phyloP scores from a whole-genome alignment of 2,888 invertebrate species.

The Pantelozetes paolii region DNA sequence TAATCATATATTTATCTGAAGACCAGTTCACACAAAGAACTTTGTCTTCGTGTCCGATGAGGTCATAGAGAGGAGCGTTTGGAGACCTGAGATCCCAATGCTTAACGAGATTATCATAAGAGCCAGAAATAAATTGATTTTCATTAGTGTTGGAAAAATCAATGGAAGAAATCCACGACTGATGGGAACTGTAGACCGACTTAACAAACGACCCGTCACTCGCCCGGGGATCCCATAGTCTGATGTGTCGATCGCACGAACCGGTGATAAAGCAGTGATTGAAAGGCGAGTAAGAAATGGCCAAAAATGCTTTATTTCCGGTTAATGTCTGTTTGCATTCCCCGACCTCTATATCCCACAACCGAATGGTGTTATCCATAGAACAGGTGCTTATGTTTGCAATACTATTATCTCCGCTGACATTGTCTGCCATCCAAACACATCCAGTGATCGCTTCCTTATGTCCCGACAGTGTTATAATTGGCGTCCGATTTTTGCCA shows the following conservation, averaged over 20 bases:
- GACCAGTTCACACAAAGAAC: constrained; percentile 87
- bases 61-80: constrained; percentile 82
- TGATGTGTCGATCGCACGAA: constrained; percentile 82
- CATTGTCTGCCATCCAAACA: constrained; percentile 61
- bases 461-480: constrained; percentile 84
- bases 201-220: constrained; percentile 82
- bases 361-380: constrained; percentile 90
- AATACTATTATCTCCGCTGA: constrained; percentile 58
- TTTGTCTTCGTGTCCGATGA: constrained; percentile 86
- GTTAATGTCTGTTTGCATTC: constrained; percentile 53
- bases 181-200: constrained; percentile 79
- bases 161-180: constrained; percentile 85
- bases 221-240: constrained; percentile 86
- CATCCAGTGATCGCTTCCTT: constrained; percentile 73
- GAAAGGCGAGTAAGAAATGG: constrained; percentile 73
- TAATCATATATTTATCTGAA: constrained; percentile 74
- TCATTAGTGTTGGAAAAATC: constrained; percentile 79
- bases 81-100: constrained; percentile 94
- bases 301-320: constrained; percentile 86
- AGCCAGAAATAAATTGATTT: constrained; percentile 82
- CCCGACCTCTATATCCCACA: constrained; percentile 87
- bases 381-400: constrained; percentile 63
- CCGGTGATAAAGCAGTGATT: constrained; percentile 71
- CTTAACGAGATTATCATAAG: constrained; percentile 84
- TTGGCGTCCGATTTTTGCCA: constrained; percentile 60